Base-by-base conservation (phyloP, 2,888 invertebrate species). In the Agelastica alni region DNA sequence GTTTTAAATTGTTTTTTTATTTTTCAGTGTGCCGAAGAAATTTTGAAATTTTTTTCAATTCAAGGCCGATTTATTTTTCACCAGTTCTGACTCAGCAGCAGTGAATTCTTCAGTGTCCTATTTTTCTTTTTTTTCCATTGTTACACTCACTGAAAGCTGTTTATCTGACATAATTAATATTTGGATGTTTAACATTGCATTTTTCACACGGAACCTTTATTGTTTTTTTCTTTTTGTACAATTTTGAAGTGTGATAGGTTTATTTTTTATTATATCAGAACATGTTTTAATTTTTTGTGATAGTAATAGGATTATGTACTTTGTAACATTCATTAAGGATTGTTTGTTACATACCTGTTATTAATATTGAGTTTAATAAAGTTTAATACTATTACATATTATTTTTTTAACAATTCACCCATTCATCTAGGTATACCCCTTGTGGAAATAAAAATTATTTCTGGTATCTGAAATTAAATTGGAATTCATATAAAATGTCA, bases 281-380 rank as follows among this genome's bases (percentile, higher is more conserved):
- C 26, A 45, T 56, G 32, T 62, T 63, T 63, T 57, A 59, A 60
- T 60, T 67, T 58, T 65, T 75, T 74, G 72, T 75, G 73, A 74
- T 74, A 71, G 70, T 71, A 64, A 67, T 67, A 65, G 58, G 68
- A 66, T 67, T 63, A 69, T 65, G 66, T 65, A 64, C 65, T 65
- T 59, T 65, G 67, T 71, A 65, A 65, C 66, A 66, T 62, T 62
- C 51, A 56, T 59, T 63, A 56, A 34, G 51, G 53, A 51, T 64
- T 62, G 64, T 66, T 68, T 67, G 70, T 70, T 73, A 70, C 68
- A 65, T 65, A 67, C 69, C 69, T 73, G 71, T 73, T 73, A 72
- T 70, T 67, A 70, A 70, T 69, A 65, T 65, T 61, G 61, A 64
- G 64, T 64, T 64, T 63, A 66, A 65, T 65, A 67, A 62, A 65